A percentile compares a stretch with the other conserved stretches of the same genome.
These are phyloP conservation scores for Bovichtus diacanthus DNA, from an alignment of 2,797 vertebrate species.

Conservation along the genomic window DNA sequence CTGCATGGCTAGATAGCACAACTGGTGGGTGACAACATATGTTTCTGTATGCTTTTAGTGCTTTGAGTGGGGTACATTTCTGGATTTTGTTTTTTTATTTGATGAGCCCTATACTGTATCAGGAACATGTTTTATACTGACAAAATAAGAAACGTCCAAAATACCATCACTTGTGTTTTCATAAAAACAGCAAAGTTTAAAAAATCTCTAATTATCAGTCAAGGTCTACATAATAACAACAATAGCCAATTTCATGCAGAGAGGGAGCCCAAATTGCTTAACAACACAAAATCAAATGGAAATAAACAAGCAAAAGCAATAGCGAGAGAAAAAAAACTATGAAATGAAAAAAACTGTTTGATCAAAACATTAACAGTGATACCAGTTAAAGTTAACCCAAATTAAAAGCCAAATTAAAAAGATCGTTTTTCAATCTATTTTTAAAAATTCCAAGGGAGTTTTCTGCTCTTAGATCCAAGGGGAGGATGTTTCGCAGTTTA, in stretches of 20 bases:
- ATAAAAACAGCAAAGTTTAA: no score
- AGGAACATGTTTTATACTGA: background rate
- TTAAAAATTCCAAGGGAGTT: background rate
- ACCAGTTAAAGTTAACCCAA: background rate
- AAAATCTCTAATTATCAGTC: no score
- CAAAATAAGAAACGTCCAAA: no score
- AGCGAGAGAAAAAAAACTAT: background rate
- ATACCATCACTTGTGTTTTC: no score
- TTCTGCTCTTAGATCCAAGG: background rate
- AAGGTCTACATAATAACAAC: no score
- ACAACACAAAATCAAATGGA: background rate
- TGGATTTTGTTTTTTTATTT: no score
- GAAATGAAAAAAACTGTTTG: background rate
- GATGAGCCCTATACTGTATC: no score
- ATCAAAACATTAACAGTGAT: background rate
- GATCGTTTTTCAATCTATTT: background rate
- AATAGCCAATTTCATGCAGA: background rate
- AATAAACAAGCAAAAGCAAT: background rate
- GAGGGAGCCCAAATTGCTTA: background rate
- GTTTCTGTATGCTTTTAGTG: background rate
- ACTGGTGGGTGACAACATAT: background rate
- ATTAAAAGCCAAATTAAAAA: background rate
- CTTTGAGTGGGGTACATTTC: background rate
- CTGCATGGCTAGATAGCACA: conserved; percentile 1
- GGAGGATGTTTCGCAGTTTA: background rate